Conservation (phyloP, 2,797 vertebrate species). For the Hoplostethus atlanticus region DNA sequence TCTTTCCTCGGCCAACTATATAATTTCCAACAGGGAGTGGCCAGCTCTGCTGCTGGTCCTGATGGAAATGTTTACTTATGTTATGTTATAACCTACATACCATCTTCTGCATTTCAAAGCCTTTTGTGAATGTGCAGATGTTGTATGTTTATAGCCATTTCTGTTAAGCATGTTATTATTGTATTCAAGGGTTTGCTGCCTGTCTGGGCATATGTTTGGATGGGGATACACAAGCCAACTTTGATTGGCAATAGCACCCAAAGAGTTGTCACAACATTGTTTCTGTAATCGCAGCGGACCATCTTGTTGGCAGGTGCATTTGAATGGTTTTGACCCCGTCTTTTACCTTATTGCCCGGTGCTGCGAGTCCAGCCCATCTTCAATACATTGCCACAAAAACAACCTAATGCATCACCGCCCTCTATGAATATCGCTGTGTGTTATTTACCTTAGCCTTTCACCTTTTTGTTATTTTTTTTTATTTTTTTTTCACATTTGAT, state of each 20-base stretch:
- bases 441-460: background rate
- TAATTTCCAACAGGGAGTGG: no score
- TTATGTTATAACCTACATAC: slow-evolving; percentile 38
- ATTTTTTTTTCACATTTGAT: background rate
- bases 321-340: background rate
- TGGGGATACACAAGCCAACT: slow-evolving; percentile 9
- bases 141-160: slow-evolving; percentile 39
- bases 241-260: background rate
- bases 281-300: background rate
- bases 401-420: background rate
- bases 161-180: slow-evolving; percentile 28
- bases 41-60: no score
- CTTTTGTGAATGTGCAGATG: slow-evolving; percentile 27
- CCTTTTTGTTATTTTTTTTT: background rate
- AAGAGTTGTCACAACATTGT: background rate
- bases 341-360: background rate
- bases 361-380: background rate
- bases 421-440: background rate
- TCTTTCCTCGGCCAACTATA: no score
- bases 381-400: background rate
- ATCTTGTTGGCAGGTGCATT: background rate
- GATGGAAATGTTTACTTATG: no score
- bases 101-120: slow-evolving; percentile 3
- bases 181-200: slow-evolving; percentile 3
- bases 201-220: slow-evolving; percentile 13